Conservation (phyloP, 2,113 vertebrate species). For the Dasyornis broadbenti region DNA sequence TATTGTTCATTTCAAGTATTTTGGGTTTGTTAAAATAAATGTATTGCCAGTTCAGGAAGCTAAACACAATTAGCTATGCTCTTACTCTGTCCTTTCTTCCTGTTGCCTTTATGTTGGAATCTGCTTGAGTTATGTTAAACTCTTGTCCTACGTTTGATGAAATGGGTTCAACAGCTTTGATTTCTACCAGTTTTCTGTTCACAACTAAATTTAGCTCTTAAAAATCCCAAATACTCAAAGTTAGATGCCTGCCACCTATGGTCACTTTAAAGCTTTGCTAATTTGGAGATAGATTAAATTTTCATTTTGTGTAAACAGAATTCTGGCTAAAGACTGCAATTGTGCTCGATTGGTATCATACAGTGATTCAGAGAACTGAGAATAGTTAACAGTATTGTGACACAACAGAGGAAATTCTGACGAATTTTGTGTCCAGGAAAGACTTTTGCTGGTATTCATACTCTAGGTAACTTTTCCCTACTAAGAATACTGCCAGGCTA, state of each 20-base stretch:
- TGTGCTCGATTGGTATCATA: neutral
- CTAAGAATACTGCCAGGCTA: neutral
- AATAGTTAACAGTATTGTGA: neutral
- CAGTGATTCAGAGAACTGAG: neutral
- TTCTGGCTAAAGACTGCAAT: neutral
- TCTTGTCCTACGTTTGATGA: neutral
- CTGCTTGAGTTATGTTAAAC: neutral
- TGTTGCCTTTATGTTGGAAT: neutral
- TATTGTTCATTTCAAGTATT: neutral
- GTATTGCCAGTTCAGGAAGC: neutral
- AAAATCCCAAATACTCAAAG: accelerated
- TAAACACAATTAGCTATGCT: neutral
- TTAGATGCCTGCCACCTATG: neutral
- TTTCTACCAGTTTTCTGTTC: neutral
- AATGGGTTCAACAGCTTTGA: accelerated
- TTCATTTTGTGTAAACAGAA: neutral
- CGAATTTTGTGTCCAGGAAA: neutral
- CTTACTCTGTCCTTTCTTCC: neutral
- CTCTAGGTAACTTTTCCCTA: neutral
- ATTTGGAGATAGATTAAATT: neutral
- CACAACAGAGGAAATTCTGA: neutral
- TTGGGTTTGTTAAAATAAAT: neutral
- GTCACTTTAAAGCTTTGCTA: neutral
- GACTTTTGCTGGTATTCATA: neutral
- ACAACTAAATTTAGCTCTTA: neutral